Base-by-base conservation (phyloP, 2,888 invertebrate species). In the Oxycera nigricornis region DNA sequence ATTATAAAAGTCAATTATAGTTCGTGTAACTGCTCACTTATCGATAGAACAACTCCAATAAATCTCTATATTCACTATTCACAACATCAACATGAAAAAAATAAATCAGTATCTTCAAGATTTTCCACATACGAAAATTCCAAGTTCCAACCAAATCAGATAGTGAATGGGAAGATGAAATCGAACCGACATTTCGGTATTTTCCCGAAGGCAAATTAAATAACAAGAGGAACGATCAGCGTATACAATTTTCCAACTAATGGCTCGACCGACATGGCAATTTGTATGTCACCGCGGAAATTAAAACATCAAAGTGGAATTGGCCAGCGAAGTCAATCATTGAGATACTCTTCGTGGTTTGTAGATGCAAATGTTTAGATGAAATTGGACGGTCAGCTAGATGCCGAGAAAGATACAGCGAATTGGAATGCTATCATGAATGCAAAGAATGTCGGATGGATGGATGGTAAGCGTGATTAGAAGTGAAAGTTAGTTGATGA, bases 281-380 rank as follows among this genome's bases (percentile, higher is more conserved):
- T 70, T 70, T 70, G 70, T 70, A 52, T 70, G 70, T 70, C 70
- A 70, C 70, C 70, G 35, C 70, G 70, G 70, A 70, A 70, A 70
- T 70, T 70, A 52, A 70, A 55, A 70, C 70, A 70, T 70, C 70
- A 70, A 70, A 70, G 70, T 17, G 55, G 55, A 67, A 55, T 28
- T 65, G 26, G 65, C 65, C 65, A 65, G 41, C 41, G 39, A 65
- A 65, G 39, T 65, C 41, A 41, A 65, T n/a, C n/a, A n/a, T n/a
- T n/a, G n/a, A n/a, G n/a, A n/a, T n/a, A n/a, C n/a, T n/a, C n/a
- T n/a, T n/a, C n/a, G n/a, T n/a, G n/a, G n/a, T n/a, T n/a, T n/a
- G n/a, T n/a, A n/a, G n/a, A n/a, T n/a, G n/a, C n/a, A n/a, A n/a
- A n/a, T n/a, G n/a, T n/a, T n/a, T n/a, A n/a, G n/a, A n/a, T n/a